Conservation (phyloP, 2,888 invertebrate species). For the Eucera pruinosa region DNA sequence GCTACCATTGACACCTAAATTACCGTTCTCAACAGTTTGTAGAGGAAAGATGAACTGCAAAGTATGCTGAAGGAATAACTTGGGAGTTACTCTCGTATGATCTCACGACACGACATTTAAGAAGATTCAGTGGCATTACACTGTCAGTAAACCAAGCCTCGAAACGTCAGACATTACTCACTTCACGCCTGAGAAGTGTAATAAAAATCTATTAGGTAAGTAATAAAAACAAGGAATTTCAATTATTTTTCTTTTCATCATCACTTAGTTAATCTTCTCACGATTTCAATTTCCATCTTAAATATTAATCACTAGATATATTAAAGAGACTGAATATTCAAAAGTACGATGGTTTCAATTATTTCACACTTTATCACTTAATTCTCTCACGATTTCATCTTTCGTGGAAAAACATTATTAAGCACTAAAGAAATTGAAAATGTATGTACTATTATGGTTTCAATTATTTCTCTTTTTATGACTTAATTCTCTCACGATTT, state of each 20-base stretch:
- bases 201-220: background rate
- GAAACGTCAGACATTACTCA: conserved; percentile 20
- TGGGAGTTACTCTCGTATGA: background rate
- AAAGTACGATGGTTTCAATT: background rate
- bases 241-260: background rate
- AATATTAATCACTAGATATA: background rate
- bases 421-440: too few relatives aligned
- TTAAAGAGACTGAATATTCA: background rate
- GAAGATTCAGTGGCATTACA: conserved; percentile 16
- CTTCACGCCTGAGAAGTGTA: background rate
- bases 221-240: background rate
- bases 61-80: conserved; percentile 10
- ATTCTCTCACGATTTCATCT: too few relatives aligned
- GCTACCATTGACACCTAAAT: too few relatives aligned
- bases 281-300: background rate
- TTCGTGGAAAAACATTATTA: too few relatives aligned
- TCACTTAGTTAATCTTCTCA: too few relatives aligned
- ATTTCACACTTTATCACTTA: background rate
- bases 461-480: too few relatives aligned
- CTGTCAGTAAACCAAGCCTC: conserved; percentile 13
- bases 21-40: background rate
- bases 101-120: conserved; percentile 18
- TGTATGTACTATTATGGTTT: too few relatives aligned
- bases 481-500: too few relatives aligned
- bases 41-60: background rate